A percentile compares a stretch with the other conserved stretches of the same genome.
Evolutionary conservation across 2,888 invertebrate genomes (phyloP).

Genomic region (Vannuccia rotundouncinata): DNA sequence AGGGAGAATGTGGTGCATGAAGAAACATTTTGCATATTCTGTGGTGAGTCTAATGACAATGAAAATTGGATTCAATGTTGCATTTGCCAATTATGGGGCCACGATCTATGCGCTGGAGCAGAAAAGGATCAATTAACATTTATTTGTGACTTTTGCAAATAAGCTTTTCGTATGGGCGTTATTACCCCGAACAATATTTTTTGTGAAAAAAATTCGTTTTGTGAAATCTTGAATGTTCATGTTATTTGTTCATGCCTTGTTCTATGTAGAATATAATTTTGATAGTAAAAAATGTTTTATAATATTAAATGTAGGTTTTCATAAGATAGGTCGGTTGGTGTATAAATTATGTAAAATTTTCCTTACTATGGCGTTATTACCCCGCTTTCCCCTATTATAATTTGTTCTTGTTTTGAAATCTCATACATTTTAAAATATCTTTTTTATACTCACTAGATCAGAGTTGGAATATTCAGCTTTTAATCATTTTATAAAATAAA

Average conservation of each 20-base stretch:
- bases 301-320: slow-evolving; percentile 26
- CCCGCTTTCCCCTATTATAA: slow-evolving; percentile 1
- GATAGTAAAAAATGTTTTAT: slow-evolving; percentile 26
- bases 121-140: slow-evolving; percentile 20
- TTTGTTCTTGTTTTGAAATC: no score
- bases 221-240: slow-evolving; percentile 21
- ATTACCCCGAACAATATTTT: slow-evolving; percentile 23
- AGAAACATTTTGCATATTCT: slow-evolving; percentile 26
- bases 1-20: slow-evolving; percentile 25
- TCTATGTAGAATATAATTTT: slow-evolving; percentile 26
- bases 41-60: slow-evolving; percentile 26
- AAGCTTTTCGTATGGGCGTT: slow-evolving; percentile 19
- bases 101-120: slow-evolving; percentile 23
- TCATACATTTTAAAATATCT: no score
- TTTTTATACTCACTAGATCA: no score
- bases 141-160: slow-evolving; percentile 26
- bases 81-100: slow-evolving; percentile 26
- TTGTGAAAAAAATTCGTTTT: not conserved
- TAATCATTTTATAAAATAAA: no score
- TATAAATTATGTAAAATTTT: slow-evolving; percentile 26
- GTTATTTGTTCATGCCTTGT: slow-evolving; percentile 22
- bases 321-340: slow-evolving; percentile 4
- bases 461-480: no score
- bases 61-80: slow-evolving; percentile 23
- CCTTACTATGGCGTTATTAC: slow-evolving; percentile 22